Evolutionary conservation across 2,113 vertebrate species (phyloP).

Genomic region (Erinaceus europaeus): DNA sequence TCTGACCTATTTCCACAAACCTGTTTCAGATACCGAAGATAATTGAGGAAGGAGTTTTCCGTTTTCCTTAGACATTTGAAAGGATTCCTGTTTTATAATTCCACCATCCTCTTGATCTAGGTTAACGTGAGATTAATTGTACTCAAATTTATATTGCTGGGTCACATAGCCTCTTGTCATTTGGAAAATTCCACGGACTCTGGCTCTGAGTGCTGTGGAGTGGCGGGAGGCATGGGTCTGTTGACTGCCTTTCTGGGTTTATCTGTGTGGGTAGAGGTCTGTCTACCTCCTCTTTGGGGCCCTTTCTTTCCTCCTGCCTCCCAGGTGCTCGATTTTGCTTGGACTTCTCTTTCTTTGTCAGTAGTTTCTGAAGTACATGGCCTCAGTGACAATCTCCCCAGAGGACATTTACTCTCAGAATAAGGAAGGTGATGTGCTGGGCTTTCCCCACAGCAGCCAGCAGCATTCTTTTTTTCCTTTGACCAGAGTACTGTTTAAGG

Average conservation of each 20-base stretch:
- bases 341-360: not conserved
- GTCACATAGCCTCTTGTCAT: too few relatives aligned
- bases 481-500: too few relatives aligned
- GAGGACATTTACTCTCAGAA: too few relatives aligned
- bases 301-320: not conserved
- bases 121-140: not conserved
- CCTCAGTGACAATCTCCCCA: not conserved
- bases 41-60: not conserved
- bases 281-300: not conserved
- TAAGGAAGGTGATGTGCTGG: too few relatives aligned
- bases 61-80: conserved; percentile 3
- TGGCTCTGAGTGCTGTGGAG: too few relatives aligned
- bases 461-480: too few relatives aligned
- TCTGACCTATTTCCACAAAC: not conserved
- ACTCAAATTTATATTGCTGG: not conserved
- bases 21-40: not conserved
- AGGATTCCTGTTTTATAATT: too few relatives aligned
- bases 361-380: not conserved
- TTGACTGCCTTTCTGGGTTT: too few relatives aligned
- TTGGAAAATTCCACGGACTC: too few relatives aligned
- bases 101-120: not conserved
- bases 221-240: too few relatives aligned
- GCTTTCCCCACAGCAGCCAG: too few relatives aligned
- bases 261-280: not conserved
- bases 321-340: not conserved